Evolutionary conservation across 2,113 vertebrate species (phyloP), one percentile per base, ranked within the genome.

Genomic region (Cyprinodon variegatus): DNA sequence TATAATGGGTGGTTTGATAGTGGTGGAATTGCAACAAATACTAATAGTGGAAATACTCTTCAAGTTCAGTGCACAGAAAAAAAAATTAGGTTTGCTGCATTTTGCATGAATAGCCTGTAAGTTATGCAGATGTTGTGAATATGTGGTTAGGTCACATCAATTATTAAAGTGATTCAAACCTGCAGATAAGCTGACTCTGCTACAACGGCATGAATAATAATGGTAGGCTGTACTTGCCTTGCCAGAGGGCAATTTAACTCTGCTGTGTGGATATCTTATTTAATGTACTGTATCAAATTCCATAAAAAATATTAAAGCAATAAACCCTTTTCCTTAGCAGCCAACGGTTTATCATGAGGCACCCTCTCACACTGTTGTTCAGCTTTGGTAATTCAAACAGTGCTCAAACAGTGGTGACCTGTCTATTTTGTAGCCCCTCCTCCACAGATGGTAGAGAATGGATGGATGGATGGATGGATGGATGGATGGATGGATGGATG

Each of bases 171-270:
- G 63, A 79, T 82, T 67, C 43, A 75, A 63, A 61, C 43, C 38
- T 9, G 64, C 43, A 68, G 73, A 86, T 78, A 50, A 72, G 86
- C 78, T 90, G 85, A 87, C 61, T 41, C 65, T 78, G 83, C 83
- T 66, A 41, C 50, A 72, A n/a, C 11, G 14, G 39, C 38, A 46
- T 77, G 74, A 82, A 83, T 72, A 66, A 64, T 75, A 86, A 80
- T 67, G 68, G 45, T 76, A 62, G 62, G 60, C 40, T 67, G 39
- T 57, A 40, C 71, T 74, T 74, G 4, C 17, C 65, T 74, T 70
- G n/a, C 81, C 62, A 40, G 11, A 10, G 72, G 75, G 50, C n/a
- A 61, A 81, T 64, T 77, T 15, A 50, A 50, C 17, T 37, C 14
- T 39, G 29, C 53, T 74, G 65, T 20, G 22, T 65, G 59, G 14